A percentile compares a stretch with the other conserved stretches of the same genome.
Evolutionary conservation across 2,113 vertebrate species (phyloP).

Genomic region (Panthera tigris): DNA sequence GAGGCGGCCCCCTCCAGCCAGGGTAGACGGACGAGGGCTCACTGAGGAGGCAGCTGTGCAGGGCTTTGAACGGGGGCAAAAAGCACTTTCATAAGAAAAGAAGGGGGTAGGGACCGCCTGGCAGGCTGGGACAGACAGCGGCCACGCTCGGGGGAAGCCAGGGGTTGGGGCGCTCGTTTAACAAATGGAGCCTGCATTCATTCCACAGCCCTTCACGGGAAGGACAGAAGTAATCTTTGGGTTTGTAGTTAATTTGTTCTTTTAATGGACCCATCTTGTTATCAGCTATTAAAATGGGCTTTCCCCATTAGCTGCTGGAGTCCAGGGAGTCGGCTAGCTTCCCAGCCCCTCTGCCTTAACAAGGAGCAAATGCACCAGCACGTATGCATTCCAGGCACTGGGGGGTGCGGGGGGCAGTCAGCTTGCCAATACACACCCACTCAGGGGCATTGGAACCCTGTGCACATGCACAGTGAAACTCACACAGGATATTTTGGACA

Average conservation of each 20-base stretch:
- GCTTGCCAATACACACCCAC: not conserved
- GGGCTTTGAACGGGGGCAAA: not conserved
- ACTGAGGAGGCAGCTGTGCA: not conserved
- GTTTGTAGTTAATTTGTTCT: constrained; percentile 70
- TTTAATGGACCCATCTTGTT: constrained; percentile 73
- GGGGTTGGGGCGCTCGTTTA: not conserved
- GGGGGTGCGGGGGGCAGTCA: not conserved
- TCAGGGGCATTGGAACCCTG: not conserved
- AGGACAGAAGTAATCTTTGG: constrained; percentile 60
- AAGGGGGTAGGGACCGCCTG: not conserved
- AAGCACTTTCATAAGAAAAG: not conserved
- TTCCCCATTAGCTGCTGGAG: constrained; percentile 52
- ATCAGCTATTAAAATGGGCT: constrained; percentile 70
- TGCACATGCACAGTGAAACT: not conserved
- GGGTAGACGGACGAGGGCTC: not conserved
- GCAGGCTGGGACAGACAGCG: not conserved
- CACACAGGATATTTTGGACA: not conserved
- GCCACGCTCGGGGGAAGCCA: not conserved
- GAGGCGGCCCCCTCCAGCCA: not conserved
- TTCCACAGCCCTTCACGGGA: constrained; percentile 42
- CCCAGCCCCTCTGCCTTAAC: not conserved
- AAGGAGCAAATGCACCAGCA: not conserved
- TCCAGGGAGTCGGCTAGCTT: constrained; percentile 31
- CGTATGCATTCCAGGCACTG: not conserved
- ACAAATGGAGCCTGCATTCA: constrained; percentile 37